Evolutionary conservation across 2,888 invertebrate genomes (phyloP).

Genomic region (Dicyrtomina minuta): DNA sequence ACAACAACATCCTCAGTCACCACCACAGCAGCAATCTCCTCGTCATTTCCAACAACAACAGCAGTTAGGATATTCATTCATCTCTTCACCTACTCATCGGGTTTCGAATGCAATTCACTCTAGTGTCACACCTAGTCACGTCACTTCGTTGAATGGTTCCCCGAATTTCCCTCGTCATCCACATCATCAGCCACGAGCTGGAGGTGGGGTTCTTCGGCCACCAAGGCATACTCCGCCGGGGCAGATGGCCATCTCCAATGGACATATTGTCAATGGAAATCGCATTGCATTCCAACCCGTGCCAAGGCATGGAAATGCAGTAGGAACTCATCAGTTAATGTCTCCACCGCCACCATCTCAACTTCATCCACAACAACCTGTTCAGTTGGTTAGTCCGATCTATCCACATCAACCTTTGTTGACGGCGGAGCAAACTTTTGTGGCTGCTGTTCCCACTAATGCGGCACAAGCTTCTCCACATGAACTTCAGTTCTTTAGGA

Average conservation of each 20-base stretch:
- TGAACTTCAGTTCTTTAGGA: constrained; percentile 30
- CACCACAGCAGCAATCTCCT: constrained; percentile 32
- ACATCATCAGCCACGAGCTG: constrained; percentile 2
- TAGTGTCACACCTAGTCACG: too few relatives aligned
- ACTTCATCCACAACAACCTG: constrained; percentile 45
- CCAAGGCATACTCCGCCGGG: constrained; percentile 18
- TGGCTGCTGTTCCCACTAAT: constrained; percentile 11
- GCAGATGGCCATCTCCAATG: constrained; percentile 35
- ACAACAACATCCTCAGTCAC: constrained; percentile 18
- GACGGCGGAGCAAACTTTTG: constrained; percentile 42
- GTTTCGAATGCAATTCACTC: constrained; percentile 32
- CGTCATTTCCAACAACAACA: constrained; percentile 31
- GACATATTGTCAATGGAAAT: constrained; percentile 48
- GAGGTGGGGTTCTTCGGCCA: constrained; percentile 13
- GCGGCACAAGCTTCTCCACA: constrained; percentile 13
- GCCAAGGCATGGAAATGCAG: constrained; percentile 20
- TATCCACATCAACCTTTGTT: constrained; percentile 42
- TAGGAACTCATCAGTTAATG: constrained; percentile 26
- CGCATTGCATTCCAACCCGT: constrained; percentile 42
- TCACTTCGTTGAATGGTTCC: constrained; percentile 28
- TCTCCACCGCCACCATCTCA: constrained; percentile 40
- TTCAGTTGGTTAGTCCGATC: constrained; percentile 34
- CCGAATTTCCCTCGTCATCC: constrained; percentile 24
- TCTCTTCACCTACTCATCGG: constrained; percentile 33
- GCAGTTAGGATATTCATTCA: constrained; percentile 33